Evolutionary conservation across 2,113 vertebrate genomes (phyloP).

Genomic region (Noctilio leporinus): DNA sequence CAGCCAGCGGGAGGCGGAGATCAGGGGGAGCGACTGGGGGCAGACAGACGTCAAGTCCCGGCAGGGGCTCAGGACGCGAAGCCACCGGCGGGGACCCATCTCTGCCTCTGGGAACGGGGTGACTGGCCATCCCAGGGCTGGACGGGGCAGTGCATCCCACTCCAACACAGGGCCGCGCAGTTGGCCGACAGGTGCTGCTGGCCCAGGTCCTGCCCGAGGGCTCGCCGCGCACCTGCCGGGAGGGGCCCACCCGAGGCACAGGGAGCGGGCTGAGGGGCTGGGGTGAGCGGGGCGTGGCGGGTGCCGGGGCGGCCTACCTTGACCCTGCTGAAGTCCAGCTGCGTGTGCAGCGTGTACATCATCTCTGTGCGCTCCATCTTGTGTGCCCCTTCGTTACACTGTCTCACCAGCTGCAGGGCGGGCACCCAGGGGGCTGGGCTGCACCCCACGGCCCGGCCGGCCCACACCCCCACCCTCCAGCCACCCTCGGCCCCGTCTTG

Average conservation of each 20-base stretch:
- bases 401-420: slow-evolving; percentile 85
- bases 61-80: rapidly evolving
- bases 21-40: slow-evolving; percentile 80
- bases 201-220: background rate
- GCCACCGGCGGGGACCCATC: background rate
- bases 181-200: background rate
- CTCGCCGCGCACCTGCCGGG: background rate
- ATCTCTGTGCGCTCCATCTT: slow-evolving; percentile 95
- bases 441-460: rapidly evolving
- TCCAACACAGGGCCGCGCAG: background rate
- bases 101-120: background rate
- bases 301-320: slow-evolving; percentile 83
- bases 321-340: slow-evolving; percentile 95
- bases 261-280: background rate
- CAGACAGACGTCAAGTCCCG: rapidly evolving
- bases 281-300: background rate
- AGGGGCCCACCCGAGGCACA: rapidly evolving
- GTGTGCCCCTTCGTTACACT: slow-evolving; percentile 91
- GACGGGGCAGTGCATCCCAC: rapidly evolving
- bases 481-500: background rate
- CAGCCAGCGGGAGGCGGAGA: slow-evolving; percentile 92
- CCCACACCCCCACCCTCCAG: rapidly evolving
- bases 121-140: background rate
- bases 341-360: slow-evolving; percentile 94
- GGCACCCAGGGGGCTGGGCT: rapidly evolving